Base-by-base conservation (phyloP, 2,113 vertebrate species). In the Labeo catla region DNA sequence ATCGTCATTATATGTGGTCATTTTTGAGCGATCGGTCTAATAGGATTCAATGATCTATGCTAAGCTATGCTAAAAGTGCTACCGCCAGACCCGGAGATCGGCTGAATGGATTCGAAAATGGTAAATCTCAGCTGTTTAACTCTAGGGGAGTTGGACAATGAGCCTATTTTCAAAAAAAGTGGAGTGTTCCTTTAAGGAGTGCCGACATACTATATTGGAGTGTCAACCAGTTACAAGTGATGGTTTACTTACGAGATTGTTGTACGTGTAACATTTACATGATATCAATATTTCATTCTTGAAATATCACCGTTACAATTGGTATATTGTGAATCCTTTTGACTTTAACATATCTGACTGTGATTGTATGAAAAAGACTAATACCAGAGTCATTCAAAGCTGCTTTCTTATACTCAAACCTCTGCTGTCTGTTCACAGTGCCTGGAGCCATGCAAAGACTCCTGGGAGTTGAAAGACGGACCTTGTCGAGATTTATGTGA, bases 391-490 rank as follows among this genome's bases (percentile, higher is more conserved):
- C 49, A 78, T 70, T 23, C 28, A 13, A 63, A 70, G 52, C 76
- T 50, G 19, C 3, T 82, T 76, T 10, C 68, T 86, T 50, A 68
- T 50, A 47, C 63, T 66, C 76, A 79, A 34, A 50, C 21, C 70
- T 73, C 73, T 72, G 8, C 50, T 84, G 15, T 89, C 63, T 85
- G 52, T 80, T 91, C 81, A 84, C 93, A 98, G 97, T 98, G 97
- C 91, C 94, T 99, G 95, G 96, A 97, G 93, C 97, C 97, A 19
- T 99, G 97, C 95, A 97, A 95, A 88, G 96, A 95, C 23, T 94
- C 96, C 57, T 95, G 96, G 96, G 95, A 96, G 77, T 90, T 95
- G 88, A 94, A 92, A 88, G 95, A 94, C 88, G 94, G 93, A 84
- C 92, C 95, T 15, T 99, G 97, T 91, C 95, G 95, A 88, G 95